Conservation (phyloP, 2,888 invertebrate species). For the Folsomia candida region DNA sequence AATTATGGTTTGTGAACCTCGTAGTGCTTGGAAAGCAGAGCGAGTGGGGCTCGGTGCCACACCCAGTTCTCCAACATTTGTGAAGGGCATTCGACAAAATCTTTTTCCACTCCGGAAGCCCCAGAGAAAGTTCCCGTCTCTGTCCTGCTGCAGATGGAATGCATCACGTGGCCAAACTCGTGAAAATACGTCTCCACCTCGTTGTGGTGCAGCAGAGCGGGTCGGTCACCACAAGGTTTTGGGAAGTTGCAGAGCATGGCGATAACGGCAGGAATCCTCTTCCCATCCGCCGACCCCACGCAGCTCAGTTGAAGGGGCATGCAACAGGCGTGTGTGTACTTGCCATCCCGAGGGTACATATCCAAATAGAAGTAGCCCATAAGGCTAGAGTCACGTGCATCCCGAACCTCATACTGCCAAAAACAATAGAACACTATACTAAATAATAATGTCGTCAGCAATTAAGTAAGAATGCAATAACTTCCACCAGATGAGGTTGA, state of each 20-base stretch:
- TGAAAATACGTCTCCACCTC: constrained; percentile 59
- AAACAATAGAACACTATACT: constrained; percentile 7
- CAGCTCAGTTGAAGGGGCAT: constrained; percentile 54
- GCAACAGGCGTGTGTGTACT: constrained; percentile 58
- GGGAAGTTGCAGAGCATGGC: constrained; percentile 60
- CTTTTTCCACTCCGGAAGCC: constrained; percentile 56
- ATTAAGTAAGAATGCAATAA: neutral
- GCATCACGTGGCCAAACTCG: constrained; percentile 61
- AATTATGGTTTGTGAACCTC: constrained; percentile 35
- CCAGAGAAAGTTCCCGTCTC: constrained; percentile 57
- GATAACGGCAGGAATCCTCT: constrained; percentile 54
- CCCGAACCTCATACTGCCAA: constrained; percentile 55
- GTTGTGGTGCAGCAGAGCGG: constrained; percentile 57
- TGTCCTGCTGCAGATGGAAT: constrained; percentile 56
- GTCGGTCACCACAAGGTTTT: constrained; percentile 56
- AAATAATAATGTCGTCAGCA: neutral
- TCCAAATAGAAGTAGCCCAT: constrained; percentile 59
- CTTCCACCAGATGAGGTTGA: neutral
- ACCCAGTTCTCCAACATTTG: constrained; percentile 58
- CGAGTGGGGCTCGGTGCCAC: constrained; percentile 57
- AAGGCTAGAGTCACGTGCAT: constrained; percentile 52
- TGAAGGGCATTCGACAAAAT: constrained; percentile 56
- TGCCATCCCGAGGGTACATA: constrained; percentile 57
- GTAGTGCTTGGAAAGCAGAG: constrained; percentile 57
- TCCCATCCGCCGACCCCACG: constrained; percentile 32